Evolutionary conservation across 2,888 invertebrate species (phyloP), one percentile per base, ranked within the genome.

Genomic region (Liopterus haemorrhoidalis): DNA sequence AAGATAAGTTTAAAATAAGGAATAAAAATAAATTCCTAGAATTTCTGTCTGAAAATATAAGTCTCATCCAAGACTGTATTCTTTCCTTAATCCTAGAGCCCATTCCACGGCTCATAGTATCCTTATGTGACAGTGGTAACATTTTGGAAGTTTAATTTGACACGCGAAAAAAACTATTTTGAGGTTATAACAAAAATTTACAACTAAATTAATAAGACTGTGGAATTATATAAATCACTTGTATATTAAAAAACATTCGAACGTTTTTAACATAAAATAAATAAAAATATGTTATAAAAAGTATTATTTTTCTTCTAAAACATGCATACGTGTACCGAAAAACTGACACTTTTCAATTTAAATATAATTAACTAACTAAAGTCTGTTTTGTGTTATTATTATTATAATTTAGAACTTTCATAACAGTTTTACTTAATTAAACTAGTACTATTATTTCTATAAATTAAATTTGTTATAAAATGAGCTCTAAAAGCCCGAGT

Each of bases 1-100:
- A 96, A 22, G 91, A 91, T 53, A 96, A 77, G 70, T 96, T 97
- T 25, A 97, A 73, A 52, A 94, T 57, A 9, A 97, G 76, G 65
- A 97, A 97, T 21, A 94, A 72, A 64, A 96, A 93, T 54, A 97
- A 72, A 71, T 95, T 95, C 62, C 94, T 80, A 2, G 94, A 94
- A 69, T 89, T 92, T 64, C 82, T 78, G 70, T 97, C 96, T 0
- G 94, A 82, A 68, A 93, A 89, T 60, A 95, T 91, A 48, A 94
- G 71, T 58, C 94, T 75, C 54, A 83, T 76, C 84, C 84, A 87
- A 59, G 81, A 81, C 59, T 78, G 73, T 9, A 88, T 59, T 64
- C 82, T 84, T 61, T 89, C 88, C 59, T 79, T 81, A 46, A 87
- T 70, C 50, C 82, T 75, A 59, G 70, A 79, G 39, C 70, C 73